Percentiles rank a stretch among this genome's conserved stretches.
phyloP scores from a whole-genome alignment of 1,140 invertebrate genomes.

The Epicauta chinensis region DNA sequence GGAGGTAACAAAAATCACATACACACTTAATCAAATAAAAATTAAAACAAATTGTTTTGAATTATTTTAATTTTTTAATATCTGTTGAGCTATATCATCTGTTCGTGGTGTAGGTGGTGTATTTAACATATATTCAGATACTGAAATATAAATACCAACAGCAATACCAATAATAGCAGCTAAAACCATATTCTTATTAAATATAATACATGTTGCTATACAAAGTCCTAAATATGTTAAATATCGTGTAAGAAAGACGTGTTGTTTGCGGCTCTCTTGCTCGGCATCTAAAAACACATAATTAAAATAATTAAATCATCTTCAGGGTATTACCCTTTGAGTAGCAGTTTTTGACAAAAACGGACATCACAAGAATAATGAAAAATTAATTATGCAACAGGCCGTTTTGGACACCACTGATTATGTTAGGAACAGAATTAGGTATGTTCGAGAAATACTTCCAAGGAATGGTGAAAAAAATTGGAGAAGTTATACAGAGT shows the following conservation, averaged over 20 bases:
- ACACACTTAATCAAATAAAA: no score
- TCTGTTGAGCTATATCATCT: constrained; percentile 24
- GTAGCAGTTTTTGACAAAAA: no score
- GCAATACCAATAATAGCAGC: constrained; percentile 66
- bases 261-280: constrained; percentile 42
- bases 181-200: constrained; percentile 64
- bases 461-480: no score
- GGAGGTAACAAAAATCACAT: no score
- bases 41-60: no score
- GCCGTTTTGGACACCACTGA: no score
- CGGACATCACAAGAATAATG: no score
- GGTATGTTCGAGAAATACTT: no score
- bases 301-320: constrained; percentile 7
- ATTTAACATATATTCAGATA: constrained; percentile 65
- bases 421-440: no score
- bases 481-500: no score
- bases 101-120: constrained; percentile 23
- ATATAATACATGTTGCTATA: constrained; percentile 74
- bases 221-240: constrained; percentile 73
- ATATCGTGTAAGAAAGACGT: constrained; percentile 62
- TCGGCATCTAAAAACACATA: constrained; percentile 31
- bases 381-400: no score
- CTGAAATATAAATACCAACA: constrained; percentile 69
- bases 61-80: constrained; percentile 1
- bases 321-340: background rate